Evolutionary conservation across 2,888 invertebrate species (phyloP), one percentile per base, ranked within the genome.

Genomic region (Phyto melanocephala): DNA sequence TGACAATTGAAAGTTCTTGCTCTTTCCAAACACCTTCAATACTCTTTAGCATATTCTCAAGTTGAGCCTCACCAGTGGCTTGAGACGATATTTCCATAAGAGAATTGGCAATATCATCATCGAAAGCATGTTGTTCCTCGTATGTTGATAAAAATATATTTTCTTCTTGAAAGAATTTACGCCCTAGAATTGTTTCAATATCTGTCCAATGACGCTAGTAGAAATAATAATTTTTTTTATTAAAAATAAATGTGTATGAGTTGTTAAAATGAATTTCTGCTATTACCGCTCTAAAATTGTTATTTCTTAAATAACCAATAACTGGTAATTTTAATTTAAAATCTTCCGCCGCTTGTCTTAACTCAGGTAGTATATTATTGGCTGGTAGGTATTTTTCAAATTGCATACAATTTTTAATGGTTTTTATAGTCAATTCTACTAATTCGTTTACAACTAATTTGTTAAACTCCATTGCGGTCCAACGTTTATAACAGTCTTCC

Each of bases 61-160:
- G 92, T 6, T 95, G 95, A 3, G 95, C 95, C 89, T 98, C 98
- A 2, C 97, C 96, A 86, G 96, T 96, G 0, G 98, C 98, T 89
- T 96, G 96, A 0, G 95, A 95, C 0, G 97, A 95, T 8, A 98
- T 94, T 88, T 97, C 96, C 93, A 95, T 95, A 15, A 98, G 90
- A 81, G 95, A 94, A 10, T 95, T 93, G 0, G 94, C 93, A 1
- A 87, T 85, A 11, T 82, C 86, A 86, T 94, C 94, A 62, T 93
- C 93, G 90, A 97, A 97, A 0, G 95, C 95, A n/a, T 94, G 93
- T 4, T 95, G 92, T 0, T 94, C 93, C 80, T 95, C 95, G 58
- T 97, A 92, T 24, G 93, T 91, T 13, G 93, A 92, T 15, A 97
- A 91, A 0, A 95, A 95, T 20, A 96, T 87, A 10, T 92, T 90